Percentiles rank a stretch among this genome's conserved stretches.
phyloP scores from a whole-genome alignment of 2,888 invertebrate genomes.

The Ctena decussata region DNA sequence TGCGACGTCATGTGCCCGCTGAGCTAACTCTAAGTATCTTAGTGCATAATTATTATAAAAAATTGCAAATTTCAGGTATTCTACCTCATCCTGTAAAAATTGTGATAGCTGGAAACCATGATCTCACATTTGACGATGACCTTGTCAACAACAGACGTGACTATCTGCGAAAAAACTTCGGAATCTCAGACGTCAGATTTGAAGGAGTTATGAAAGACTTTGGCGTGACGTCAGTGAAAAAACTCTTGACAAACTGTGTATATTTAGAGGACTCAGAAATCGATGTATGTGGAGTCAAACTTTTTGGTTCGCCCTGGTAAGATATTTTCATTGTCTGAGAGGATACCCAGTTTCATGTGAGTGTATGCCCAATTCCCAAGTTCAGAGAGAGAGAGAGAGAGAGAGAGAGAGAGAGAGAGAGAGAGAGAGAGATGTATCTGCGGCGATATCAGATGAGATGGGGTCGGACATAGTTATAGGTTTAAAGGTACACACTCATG shows the following conservation, averaged over 20 bases:
- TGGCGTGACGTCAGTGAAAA: conserved; percentile 63
- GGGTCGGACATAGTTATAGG: no score
- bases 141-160: conserved; percentile 62
- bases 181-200: conserved; percentile 50
- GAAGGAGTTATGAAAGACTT: conserved; percentile 62
- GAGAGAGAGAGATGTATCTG: no score
- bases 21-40: no score
- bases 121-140: conserved; percentile 92
- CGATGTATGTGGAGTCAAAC: conserved; percentile 91
- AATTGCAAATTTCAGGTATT: conserved; percentile 88
- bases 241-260: conserved; percentile 92
- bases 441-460: no score
- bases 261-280: conserved; percentile 92
- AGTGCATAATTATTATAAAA: no score
- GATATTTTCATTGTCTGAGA: no score
- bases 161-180: conserved; percentile 59
- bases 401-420: no score
- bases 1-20: no score
- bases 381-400: no score
- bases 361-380: no score
- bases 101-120: conserved; percentile 95
- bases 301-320: conserved; percentile 94
- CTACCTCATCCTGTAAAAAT: conserved; percentile 93
- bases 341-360: no score
- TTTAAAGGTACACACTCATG: no score